Base-by-base conservation (phyloP, 2,797 vertebrate species). In the Aselliscus stoliczkanus region DNA sequence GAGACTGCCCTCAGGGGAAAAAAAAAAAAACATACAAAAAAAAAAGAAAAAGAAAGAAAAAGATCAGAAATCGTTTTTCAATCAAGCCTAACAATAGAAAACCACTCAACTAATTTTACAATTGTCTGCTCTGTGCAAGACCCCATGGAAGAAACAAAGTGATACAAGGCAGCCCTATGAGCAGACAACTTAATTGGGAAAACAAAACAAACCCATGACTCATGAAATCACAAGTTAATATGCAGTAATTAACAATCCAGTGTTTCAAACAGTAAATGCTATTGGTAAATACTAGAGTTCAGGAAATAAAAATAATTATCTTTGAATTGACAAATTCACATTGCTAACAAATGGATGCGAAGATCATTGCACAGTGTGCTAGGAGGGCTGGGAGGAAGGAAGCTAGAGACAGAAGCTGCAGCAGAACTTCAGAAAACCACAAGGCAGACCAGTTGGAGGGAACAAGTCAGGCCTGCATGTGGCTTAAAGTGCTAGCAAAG, bases 401-500 rank as follows among this genome's bases (percentile, higher is more conserved):
- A 58, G 20, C 42, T 8, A 21, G n/a, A 92, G 20, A 20, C 0
- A 11, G 25, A 42, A 7, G 12, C 70, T 39, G 21, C n/a, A 29
- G 20, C 4, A 64, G 72, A 92, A 86, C 4, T 56, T 67, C 25
- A 47, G 65, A 52, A 72, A 13, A 47, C 12, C 20, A 1, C n/a
- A 9, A 39, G 54, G 10, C 3, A 64, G 15, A 9, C 4, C 23
- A 13, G 12, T 3, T 3, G 12, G 9, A 69, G 12, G 27, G 7
- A 3, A 56, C 2, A 23, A 10, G 4, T 47, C 13, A 15, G 20
- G 1, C 14, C n/a, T 20, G 1, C 6, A 5, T 1, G 8, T 37
- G 37, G 2, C 54, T 50, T 10, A 3, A 54, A 67, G 44, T 18
- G 37, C 2, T 5, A 9, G 13, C 31, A 5, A 67, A 54, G 3